Conservation (phyloP, 2,113 vertebrate genomes). For the Microtus pennsylvanicus region DNA sequence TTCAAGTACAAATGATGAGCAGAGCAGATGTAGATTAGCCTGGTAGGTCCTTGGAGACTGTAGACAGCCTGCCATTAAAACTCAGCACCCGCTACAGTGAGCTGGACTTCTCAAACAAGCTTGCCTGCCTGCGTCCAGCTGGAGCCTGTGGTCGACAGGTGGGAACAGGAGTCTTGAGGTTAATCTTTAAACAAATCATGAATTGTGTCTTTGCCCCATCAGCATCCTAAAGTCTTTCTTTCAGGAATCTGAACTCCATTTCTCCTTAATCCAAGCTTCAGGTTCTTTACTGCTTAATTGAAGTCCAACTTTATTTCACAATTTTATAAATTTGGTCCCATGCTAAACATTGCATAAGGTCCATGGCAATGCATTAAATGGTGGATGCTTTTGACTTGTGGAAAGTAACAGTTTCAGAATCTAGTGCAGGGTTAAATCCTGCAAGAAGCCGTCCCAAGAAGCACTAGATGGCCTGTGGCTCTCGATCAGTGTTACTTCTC, state of each 20-base stretch:
- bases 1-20: not conserved
- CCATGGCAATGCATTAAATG: not conserved
- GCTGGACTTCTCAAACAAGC: not conserved
- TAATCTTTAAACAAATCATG: slow-evolving; percentile 53
- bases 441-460: not conserved
- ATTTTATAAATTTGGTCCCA: not conserved
- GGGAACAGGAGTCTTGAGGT: slow-evolving; percentile 66
- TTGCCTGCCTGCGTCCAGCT: not conserved
- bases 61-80: not conserved
- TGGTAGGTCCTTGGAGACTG: not conserved
- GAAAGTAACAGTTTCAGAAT: not conserved
- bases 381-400: not conserved
- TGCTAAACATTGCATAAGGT: not conserved
- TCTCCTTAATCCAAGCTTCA: not conserved
- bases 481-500: not conserved
- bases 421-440: not conserved
- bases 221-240: not conserved
- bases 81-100: not conserved
- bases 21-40: not conserved
- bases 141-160: slow-evolving; percentile 35
- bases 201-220: slow-evolving; percentile 22
- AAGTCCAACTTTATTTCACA: not conserved
- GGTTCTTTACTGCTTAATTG: not conserved
- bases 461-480: not conserved
- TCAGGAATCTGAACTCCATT: not conserved